phyloP scores from a whole-genome alignment of 2,888 invertebrate species.

The Lucinisca nassula region DNA sequence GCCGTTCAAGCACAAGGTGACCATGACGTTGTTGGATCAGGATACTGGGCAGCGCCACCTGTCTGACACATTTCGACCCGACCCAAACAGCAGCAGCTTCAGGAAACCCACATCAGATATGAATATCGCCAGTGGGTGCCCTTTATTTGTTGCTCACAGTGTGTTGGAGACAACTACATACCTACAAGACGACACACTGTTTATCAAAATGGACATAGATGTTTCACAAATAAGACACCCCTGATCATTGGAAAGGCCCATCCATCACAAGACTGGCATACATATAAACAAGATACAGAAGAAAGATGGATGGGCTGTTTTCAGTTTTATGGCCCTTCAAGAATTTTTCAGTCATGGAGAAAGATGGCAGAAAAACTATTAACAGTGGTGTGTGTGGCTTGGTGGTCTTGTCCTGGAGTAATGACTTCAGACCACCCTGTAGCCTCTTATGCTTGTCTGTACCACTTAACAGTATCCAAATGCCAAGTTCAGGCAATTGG shows the following conservation, averaged over 20 bases:
- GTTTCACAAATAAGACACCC: background rate
- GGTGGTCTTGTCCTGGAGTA: no score
- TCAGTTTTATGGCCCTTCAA: background rate
- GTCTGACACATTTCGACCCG: constrained; percentile 84
- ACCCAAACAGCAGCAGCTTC: constrained; percentile 84
- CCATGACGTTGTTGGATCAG: constrained; percentile 85
- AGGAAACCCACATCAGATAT: constrained; percentile 82
- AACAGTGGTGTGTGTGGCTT: no score
- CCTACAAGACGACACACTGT: constrained; percentile 82
- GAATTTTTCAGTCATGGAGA: background rate
- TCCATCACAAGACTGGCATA: background rate
- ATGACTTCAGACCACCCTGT: no score
- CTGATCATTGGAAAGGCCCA: background rate
- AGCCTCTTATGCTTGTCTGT: no score
- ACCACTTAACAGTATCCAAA: no score
- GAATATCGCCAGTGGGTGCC: constrained; percentile 86
- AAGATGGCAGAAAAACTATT: no score
- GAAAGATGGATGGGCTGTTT: no score
- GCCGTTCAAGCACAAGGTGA: constrained; percentile 86
- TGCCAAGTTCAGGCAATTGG: no score
- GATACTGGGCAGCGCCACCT: constrained; percentile 74
- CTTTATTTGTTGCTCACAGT: constrained; percentile 80
- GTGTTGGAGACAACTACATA: constrained; percentile 76
- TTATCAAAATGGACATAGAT: constrained; percentile 73
- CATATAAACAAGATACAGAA: no score